Evolutionary conservation across 2,888 invertebrate species (phyloP), one percentile per base, ranked within the genome.

Genomic region (Gandaritis pyraliata): DNA sequence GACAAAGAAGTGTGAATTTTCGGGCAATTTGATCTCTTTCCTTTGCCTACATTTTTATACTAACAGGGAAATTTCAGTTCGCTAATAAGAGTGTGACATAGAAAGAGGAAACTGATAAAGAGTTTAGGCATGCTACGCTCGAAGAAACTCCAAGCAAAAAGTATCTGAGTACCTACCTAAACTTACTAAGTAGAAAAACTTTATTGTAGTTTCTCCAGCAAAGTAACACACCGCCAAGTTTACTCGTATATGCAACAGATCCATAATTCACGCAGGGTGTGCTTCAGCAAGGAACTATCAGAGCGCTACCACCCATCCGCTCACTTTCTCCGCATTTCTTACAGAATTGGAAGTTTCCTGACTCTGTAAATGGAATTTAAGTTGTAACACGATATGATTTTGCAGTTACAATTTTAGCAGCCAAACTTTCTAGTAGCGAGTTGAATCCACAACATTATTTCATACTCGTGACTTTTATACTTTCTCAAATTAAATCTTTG

Each of bases 311-410:
- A 63, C 56, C 63, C 64, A 63, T 59, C 63, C 64, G 45, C 59
- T 64, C 59, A 64, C 64, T 64, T 64, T 64, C 63, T 58, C 63
- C 52, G 39, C 56, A 64, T 59, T 60, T 64, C 64, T 60, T 56
- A 53, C 45, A 56, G 52, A 60, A 52, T 60, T 52, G 64, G 36
- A 59, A 39, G 59, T 64, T 63, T 64, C 55, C 64, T 59, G 48
- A n/a, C 47, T 59, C 56, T 39, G 56, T 59, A 60, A 52, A 60
- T 56, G 59, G 59, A 56, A 57, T 60, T 56, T 57, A 57, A 59
- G 59, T 64, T 48, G 56, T 53, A 64, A 59, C 64, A 52, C 48
- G 59, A 60, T 47, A 52, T 59, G n/a, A 57, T 59, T 64, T 59
- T 53, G 64, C 48, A 52, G 57, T 51, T 50, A 33, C 12, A 29